Base-by-base conservation (phyloP, 2,888 invertebrate genomes). In the Patella depressa region DNA sequence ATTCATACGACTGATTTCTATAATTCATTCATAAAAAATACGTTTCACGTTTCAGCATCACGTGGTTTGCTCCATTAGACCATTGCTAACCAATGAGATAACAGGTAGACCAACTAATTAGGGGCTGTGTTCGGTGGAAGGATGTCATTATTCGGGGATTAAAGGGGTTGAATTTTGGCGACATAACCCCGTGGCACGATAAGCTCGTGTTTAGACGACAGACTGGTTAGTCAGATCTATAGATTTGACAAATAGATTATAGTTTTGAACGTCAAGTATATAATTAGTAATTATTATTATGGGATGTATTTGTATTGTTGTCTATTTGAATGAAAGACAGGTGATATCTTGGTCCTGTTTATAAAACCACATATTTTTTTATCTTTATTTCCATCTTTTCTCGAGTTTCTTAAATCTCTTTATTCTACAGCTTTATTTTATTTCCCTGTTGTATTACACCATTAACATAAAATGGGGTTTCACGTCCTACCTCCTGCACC, bases 191-290 rank as follows among this genome's bases (percentile, higher is more conserved):
- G 65, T 65, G 19, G 65, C 65, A 24, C 65, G 24, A 24, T 24
- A 65, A 24, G 65, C 65, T 65, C 24, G 19, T 65, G 65, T 65
- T 65, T 65, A 24, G 19, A 19, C 24, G 24, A 65, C 65, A 65
- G 65, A 24, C 19, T 24, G 65, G 19, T 65, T 24, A 65, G 24
- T 65, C 65, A 65, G 2, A 24, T 24, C 65, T 24, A 19, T 24
- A 24, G 24, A 24, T 65, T 65, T 65, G 65, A 65, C 65, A 65
- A 65, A 65, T 24, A 24, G 65, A 65, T 65, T 65, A 24, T 24
- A 24, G 24, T 24, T 65, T 65, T 65, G 45, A 65, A 65, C 65
- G 65, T 65, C 65, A 24, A 65, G 65, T 65, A 24, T 65, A 65
- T 65, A 65, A 65, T 65, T 65, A 65, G 65, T 24, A 11, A 24